Base-by-base conservation (phyloP, 2,797 vertebrate species). In the Picus viridis region DNA sequence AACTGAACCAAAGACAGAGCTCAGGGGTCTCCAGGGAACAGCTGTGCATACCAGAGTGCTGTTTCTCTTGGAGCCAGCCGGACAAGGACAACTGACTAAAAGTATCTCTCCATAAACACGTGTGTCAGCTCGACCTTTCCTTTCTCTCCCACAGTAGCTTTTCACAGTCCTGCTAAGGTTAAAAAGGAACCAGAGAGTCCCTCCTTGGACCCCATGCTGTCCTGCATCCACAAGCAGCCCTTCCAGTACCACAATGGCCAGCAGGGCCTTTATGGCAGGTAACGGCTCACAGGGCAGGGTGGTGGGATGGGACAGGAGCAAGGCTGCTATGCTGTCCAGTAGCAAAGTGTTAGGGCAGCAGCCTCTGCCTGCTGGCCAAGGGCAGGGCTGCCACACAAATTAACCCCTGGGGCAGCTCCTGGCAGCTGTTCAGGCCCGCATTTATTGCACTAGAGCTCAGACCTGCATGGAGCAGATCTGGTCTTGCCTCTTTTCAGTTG, bases 231-330 rank as follows among this genome's bases (percentile, higher is more conserved):
- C 43, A 98, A 99, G 97, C 99, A 97, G 77, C 98, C 89, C 27
- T 98, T 98, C 97, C 98, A 96, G 97, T 98, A 98, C 96, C 98
- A 88, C 89, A 98, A 97, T 72, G 98, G 98, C 95, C 98, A 99
- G 97, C 99, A 99, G 98, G 99, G 99, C 98, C 98, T 99, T 98
- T 99, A 99, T 34, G 96, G 98, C 98, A 99, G 99, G 99, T 99
- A 94, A 97, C 32, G 5, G 24, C 39, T 30, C 22, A 0, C 8
- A 9, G 56, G 15, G 63, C 8, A n/a, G 39, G n/a, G 59, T 1
- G 22, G 47, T 68, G 9, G 53, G 30, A 73, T 26, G 2, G 1
- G 4, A 56, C 5, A 63, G 9, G n/a, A 6, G 3, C 15, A 3
- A 17, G 12, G 24, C 49, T 51, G 2, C 62, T 49, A 45, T 8